Base-by-base conservation (phyloP, 2,113 vertebrate species). In the Vidua macroura region DNA sequence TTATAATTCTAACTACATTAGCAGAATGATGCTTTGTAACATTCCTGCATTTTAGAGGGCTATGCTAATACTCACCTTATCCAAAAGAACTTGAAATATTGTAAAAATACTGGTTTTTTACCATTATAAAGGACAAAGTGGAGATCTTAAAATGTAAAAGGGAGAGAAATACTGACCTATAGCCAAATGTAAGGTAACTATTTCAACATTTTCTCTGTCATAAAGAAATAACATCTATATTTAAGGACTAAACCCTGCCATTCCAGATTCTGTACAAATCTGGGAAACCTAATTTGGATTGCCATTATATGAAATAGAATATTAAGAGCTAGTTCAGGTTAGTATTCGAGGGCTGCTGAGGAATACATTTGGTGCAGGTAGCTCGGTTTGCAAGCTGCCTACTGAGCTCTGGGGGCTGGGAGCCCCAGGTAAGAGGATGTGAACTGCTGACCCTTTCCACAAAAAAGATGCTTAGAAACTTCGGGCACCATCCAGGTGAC, bases 51-150 rank as follows among this genome's bases (percentile, higher is more conserved):
- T 82, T 77, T 37, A 63, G 14, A 56, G 14, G 7, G 2, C 53
- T 49, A 23, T 46, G 31, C 3, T 81, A 74, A 41, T 58, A 35
- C 3, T 10, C 9, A 31, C 2, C 7, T 82, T 13, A 70, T 15
- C 2, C 6, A 43, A 30, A 86, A 43, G 3, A 18, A 63, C 9
- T 31, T 64, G 11, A 55, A 76, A 59, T 46, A 25, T 19, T 68
- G 4, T n/a, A 56, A 35, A 74, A 46, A 33, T 51, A 22, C n/a
- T 35, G 35, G 14, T 27, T 11, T n/a, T 35, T 69, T 77, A 18
- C 7, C n/a, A 9, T 59, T 25, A 11, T 67, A 31, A 87, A 39
- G 1, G 14, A 30, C 9, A 28, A 56, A 0, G 1, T 30, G 4
- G 2, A 39, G 4, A 10, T 56, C 15, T 44, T 58, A 27, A 39